Evolutionary conservation across 2,113 vertebrate genomes (phyloP).

Genomic region (Ailuropoda melanoleuca): DNA sequence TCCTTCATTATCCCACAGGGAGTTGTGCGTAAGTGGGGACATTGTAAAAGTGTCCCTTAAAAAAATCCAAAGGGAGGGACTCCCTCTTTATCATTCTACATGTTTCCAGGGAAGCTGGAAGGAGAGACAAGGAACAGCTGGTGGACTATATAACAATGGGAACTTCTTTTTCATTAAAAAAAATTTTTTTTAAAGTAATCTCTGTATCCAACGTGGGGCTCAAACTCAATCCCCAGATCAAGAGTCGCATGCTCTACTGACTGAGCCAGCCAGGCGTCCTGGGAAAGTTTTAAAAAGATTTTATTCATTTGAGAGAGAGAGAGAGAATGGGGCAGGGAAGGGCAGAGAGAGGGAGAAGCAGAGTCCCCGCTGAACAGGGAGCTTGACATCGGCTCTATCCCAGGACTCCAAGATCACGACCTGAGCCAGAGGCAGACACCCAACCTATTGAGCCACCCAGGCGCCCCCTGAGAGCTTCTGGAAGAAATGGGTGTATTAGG

Average conservation of each 20-base stretch:
- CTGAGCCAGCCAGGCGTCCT: background rate
- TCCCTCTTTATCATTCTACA: background rate
- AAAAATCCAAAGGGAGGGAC: background rate
- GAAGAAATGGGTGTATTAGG: background rate
- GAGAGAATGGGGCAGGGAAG: background rate
- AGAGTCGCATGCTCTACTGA: background rate
- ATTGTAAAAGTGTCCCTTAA: background rate
- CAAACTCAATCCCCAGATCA: background rate
- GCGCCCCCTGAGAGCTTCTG: background rate
- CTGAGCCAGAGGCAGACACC: background rate
- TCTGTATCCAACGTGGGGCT: background rate
- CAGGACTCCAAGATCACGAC: background rate
- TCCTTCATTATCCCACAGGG: background rate
- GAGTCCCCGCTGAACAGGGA: background rate
- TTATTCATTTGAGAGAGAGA: background rate
- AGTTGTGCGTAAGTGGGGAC: background rate
- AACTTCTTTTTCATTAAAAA: background rate
- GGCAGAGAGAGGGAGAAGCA: background rate
- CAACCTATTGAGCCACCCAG: background rate
- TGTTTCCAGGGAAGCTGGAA: background rate
- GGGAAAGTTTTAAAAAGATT: background rate
- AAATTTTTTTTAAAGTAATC: background rate
- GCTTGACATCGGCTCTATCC: rapidly evolving
- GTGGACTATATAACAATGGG: background rate
- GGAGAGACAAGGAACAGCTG: background rate